Conservation (phyloP, 2,113 vertebrate species). For the Cinclus mexicanus region DNA sequence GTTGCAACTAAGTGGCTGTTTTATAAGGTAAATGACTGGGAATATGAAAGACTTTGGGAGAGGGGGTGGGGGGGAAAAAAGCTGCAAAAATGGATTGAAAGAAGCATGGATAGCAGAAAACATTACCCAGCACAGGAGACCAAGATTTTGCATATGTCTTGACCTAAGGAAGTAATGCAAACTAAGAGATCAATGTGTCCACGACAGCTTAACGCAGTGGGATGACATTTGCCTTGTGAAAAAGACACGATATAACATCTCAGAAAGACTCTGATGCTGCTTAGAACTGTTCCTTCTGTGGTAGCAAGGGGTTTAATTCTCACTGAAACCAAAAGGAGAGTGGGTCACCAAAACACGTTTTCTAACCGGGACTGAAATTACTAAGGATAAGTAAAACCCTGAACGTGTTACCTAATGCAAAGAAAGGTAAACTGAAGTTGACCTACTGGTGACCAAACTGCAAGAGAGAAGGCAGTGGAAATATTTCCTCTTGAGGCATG, state of each 20-base stretch:
- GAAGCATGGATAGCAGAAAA: not conserved
- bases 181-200: not conserved
- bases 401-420: not conserved
- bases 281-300: not conserved
- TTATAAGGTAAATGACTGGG: conserved; percentile 61
- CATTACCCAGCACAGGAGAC: not conserved
- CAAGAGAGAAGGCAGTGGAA: not conserved
- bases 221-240: not conserved
- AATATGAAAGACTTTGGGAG: conserved; percentile 12
- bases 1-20: conserved; percentile 61
- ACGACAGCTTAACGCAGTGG: not conserved
- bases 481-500: not conserved
- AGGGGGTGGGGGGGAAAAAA: too few species aligned
- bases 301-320: not conserved
- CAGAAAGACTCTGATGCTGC: not conserved
- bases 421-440: not conserved
- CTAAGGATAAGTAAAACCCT: not conserved
- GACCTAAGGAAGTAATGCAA: conserved; percentile 7
- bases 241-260: not conserved
- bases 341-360: not conserved
- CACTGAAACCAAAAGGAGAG: not conserved
- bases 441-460: not conserved
- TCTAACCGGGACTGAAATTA: not conserved
- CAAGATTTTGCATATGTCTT: conserved; percentile 15
- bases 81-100: conserved; percentile 42